Evolutionary conservation across 2,797 vertebrate genomes (phyloP), one percentile per base, ranked within the genome.

Genomic region (Chanos chanos): DNA sequence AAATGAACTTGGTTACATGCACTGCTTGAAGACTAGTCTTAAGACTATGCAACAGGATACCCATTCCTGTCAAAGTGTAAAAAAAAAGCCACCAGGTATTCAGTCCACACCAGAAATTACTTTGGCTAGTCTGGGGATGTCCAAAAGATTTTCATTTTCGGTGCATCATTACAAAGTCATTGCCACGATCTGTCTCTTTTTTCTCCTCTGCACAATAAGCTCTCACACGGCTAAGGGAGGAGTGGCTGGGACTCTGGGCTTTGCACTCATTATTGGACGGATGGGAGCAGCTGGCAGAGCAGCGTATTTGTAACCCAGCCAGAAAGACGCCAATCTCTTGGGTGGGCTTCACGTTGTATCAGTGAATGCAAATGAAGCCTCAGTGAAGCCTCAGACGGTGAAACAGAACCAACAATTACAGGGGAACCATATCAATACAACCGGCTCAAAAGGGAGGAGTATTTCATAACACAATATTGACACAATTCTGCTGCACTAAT

Each of bases 341-440:
- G 75, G 70, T 61, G 56, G 51, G 68, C 68, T 59, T 71, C 81
- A 75, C 73, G 61, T 75, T 73, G 61, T 44, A 65, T 76, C 60
- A 74, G 59, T 66, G 68, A 81, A 83, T 81, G 61, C 75, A 83
- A 85, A 87, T 76, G 75, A 64, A 71, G 77, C 70, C 79, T 75
- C 68, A 76, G 77, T n/a, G n/a, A n/a, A n/a, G 22, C 56, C 22
- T 39, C 33, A 51, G 39, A 66, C 62, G 59, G 63, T 59, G 47
- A 65, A 71, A 70, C 45, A 71, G 73, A 81, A 83, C 77, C 73
- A 77, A 79, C 75, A 82, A 81, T 84, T 80, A 82, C 48, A 51
- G 57, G 57, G 31, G 66, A 77, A 75, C 82, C n/a, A 70, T 67
- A 76, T 80, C 73, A 82, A 83, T 76, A 59, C 25, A 36, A 62